Conservation (phyloP, 2,797 vertebrate genomes). For the Capromys pilorides region DNA sequence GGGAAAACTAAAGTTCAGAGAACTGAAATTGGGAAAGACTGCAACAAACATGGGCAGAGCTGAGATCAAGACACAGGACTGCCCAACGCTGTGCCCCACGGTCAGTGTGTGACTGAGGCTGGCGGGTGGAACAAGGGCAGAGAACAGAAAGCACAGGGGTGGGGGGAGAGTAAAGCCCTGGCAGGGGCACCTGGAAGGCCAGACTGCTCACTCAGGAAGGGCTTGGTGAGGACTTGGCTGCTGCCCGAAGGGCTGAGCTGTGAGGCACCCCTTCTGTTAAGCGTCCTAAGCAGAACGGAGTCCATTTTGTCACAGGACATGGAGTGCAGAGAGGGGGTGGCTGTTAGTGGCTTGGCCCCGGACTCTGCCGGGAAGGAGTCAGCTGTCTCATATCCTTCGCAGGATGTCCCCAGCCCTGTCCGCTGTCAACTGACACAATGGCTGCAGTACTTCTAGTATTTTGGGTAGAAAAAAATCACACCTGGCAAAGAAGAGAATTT, state of each 20-base stretch:
- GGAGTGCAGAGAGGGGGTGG: neutral
- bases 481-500: neutral
- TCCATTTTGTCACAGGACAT: neutral
- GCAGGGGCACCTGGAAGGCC: neutral
- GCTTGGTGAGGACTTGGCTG: neutral
- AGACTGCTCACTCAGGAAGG: neutral
- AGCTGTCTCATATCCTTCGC: neutral
- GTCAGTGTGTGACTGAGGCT: neutral
- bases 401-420: neutral
- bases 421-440: neutral
- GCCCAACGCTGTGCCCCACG: neutral
- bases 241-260: fast-evolving
- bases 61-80: neutral
- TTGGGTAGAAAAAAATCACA: neutral
- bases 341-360: neutral
- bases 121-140: neutral
- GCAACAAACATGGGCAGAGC: neutral
- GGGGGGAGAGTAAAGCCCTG: neutral
- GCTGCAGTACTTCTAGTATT: neutral
- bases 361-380: neutral
- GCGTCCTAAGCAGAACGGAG: neutral
- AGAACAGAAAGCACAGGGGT: neutral
- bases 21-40: neutral
- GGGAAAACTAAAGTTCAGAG: neutral
- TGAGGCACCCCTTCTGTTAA: neutral